Base-by-base conservation (phyloP, 2,113 vertebrate genomes). In the Platichthys stellatus region DNA sequence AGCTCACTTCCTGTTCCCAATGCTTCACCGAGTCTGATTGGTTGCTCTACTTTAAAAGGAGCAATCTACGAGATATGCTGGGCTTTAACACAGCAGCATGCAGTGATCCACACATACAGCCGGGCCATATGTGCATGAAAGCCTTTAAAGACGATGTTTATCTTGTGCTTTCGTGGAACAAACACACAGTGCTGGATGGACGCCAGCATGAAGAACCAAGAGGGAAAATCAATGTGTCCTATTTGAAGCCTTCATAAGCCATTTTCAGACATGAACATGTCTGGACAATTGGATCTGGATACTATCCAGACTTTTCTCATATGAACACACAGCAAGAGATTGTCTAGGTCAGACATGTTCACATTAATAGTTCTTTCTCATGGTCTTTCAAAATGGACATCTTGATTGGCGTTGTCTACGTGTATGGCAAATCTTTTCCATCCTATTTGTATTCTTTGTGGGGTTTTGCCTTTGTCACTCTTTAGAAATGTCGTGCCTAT, bases 1-100 rank as follows among this genome's bases (percentile, higher is more conserved):
- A 92, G 71, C 64, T 89, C 77, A 91, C 92, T 92, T 94, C 93
- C 93, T 92, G 71, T 86, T 83, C 72, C 73, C 24, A 31, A 47
- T 38, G 28, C 74, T 69, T 51, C 31, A 49, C 56, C 12, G 15
- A 54, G 35, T 74, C 58, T 28, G 63, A 86, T 83, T 84, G 82
- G 78, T 35, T 1, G 24, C 26, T 26, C 43, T 12, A 14, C 49
- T 59, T 69, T 70, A 38, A 15, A 20, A 69, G 49, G 74, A 45
- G 51, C 51, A 47, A 21, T 26, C 28, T 75, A 59, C 63, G 74
- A 5, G 21, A 69, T 51, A 73, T 23, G 70, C 18, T 60, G 23
- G 75, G 20, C 38, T 72, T 26, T 49, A 2, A 56, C 5, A 62
- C 26, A 84, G 54, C 74, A 65, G 73, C 53, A 26, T 57, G 40